Conservation (phyloP, 1,140 invertebrate genomes). For the Papilio glaucus region DNA sequence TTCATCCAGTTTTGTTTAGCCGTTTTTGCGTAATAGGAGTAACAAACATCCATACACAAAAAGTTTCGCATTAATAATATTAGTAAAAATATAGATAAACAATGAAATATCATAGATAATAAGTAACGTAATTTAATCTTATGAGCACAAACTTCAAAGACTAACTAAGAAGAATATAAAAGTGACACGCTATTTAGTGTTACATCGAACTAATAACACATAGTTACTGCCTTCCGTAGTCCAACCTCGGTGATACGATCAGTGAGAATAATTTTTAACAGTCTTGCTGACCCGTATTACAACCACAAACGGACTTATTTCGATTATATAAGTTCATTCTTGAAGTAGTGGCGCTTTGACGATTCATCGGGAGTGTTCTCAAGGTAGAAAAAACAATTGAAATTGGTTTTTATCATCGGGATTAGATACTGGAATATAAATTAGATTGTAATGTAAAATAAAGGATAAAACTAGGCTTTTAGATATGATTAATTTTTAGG, state of each 20-base stretch:
- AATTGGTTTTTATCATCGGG: neutral
- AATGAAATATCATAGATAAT: no score
- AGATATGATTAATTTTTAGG: neutral
- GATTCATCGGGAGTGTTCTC: slow-evolving; percentile 3
- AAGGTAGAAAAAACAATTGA: slow-evolving; percentile 6
- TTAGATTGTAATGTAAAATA: neutral
- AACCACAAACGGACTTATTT: slow-evolving; percentile 40
- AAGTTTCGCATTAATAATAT: no score
- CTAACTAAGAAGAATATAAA: neutral
- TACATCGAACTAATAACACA: slow-evolving; percentile 39
- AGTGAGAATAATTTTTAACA: slow-evolving; percentile 38
- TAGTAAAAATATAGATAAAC: no score
- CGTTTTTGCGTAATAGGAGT: no score
- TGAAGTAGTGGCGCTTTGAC: neutral
- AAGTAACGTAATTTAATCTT: neutral
- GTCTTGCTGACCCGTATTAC: slow-evolving; percentile 35
- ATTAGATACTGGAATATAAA: neutral
- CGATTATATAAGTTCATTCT: neutral
- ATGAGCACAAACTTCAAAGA: neutral
- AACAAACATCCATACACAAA: no score
- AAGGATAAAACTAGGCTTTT: neutral
- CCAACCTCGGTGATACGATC: slow-evolving; percentile 59
- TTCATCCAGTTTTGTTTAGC: no score
- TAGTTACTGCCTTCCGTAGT: slow-evolving; percentile 53
- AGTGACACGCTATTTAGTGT: neutral